A percentile compares a stretch with the other conserved stretches of the same genome.
phyloP scores from a whole-genome alignment of 2,113 vertebrate species.

The Sprattus sprattus region DNA sequence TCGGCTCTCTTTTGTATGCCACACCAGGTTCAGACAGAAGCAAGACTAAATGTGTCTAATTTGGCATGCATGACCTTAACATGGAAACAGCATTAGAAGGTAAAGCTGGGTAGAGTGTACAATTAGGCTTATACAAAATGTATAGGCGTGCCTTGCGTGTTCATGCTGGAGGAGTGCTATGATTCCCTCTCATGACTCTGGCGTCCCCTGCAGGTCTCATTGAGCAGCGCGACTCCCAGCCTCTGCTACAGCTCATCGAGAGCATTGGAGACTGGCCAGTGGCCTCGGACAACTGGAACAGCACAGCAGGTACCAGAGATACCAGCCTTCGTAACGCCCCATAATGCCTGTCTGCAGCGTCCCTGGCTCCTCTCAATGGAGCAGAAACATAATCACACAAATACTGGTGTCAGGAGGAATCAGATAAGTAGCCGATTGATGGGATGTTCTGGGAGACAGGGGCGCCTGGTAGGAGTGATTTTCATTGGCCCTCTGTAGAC shows the following conservation, averaged over 20 bases:
- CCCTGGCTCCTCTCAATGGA: conserved; percentile 38
- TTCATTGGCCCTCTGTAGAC: neutral
- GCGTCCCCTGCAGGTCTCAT: conserved; percentile 75
- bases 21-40: too few relatives aligned
- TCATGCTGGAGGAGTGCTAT: neutral
- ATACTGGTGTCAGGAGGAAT: conserved; percentile 24
- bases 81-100: too few relatives aligned
- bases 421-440: conserved; percentile 43
- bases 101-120: too few relatives aligned
- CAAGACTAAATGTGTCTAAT: too few relatives aligned
- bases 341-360: conserved; percentile 9
- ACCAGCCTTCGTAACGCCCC: conserved; percentile 17
- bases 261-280: conserved; percentile 89
- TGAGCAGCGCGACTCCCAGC: conserved; percentile 85
- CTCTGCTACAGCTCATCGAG: conserved; percentile 80
- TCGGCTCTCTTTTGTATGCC: too few relatives aligned
- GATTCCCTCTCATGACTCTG: conserved; percentile 22
- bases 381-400: conserved; percentile 29
- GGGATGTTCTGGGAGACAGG: conserved; percentile 23
- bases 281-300: conserved; percentile 82
- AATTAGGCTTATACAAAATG: neutral
- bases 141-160: too few relatives aligned
- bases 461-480: neutral
- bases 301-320: conserved; percentile 62
- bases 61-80: too few relatives aligned